These are phyloP conservation scores for Nothoprocta pentlandii DNA, from an alignment of 2,113 vertebrate species.

Conservation along the genomic window DNA sequence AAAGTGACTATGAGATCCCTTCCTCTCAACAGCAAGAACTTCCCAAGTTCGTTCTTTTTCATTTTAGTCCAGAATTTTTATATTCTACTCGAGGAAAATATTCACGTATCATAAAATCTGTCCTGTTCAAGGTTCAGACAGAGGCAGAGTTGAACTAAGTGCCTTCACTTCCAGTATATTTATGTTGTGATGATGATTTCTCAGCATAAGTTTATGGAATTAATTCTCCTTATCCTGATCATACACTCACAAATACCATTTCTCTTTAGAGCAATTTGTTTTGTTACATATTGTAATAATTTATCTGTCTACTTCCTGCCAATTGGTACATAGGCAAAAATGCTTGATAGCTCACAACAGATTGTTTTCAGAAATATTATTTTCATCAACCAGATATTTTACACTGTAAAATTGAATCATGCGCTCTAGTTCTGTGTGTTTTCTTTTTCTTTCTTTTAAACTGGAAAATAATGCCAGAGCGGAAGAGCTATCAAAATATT, in stretches of 20 bases:
- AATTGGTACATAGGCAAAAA: slow-evolving; percentile 79
- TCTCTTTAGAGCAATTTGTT: slow-evolving; percentile 75
- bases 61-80: not conserved
- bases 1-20: not conserved
- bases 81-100: not conserved
- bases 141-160: slow-evolving; percentile 10
- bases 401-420: slow-evolving; percentile 36
- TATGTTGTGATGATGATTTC: slow-evolving; percentile 52
- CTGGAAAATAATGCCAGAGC: slow-evolving; percentile 6
- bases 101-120: not conserved
- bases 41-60: not conserved
- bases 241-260: slow-evolving; percentile 58
- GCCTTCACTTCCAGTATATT: slow-evolving; percentile 43
- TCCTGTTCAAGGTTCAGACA: slow-evolving; percentile 31
- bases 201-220: slow-evolving; percentile 70
- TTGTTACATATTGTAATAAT: slow-evolving; percentile 82
- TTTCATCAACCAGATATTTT: slow-evolving; percentile 49
- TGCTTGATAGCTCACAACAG: slow-evolving; percentile 77
- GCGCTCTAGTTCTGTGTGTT: not conserved
- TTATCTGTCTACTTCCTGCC: slow-evolving; percentile 76
- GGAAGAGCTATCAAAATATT: slow-evolving; percentile 67
- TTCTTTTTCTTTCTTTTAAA: slow-evolving; percentile 47
- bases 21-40: not conserved
- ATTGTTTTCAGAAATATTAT: slow-evolving; percentile 74
- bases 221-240: slow-evolving; percentile 20